Base-by-base conservation (phyloP, 2,113 vertebrate species). In the Callaeas wilsoni region DNA sequence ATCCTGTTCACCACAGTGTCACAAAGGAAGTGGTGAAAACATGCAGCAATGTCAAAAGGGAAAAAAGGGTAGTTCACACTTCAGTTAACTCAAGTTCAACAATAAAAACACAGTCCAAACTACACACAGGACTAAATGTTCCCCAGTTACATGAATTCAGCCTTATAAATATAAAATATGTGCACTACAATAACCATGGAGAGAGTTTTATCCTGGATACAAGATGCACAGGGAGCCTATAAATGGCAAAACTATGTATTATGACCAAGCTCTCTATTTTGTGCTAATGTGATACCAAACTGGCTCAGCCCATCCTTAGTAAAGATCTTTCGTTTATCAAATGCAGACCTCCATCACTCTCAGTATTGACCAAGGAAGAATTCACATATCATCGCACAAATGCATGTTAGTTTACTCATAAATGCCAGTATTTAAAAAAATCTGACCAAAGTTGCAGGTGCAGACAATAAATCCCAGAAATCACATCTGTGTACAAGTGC, bases 21-120 rank as follows among this genome's bases (percentile, higher is more conserved):
- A 91, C 77, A 89, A 94, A 91, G 92, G 74, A 91, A 84, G 69
- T 75, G 87, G 52, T 63, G 65, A 91, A 94, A 95, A 63, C 74
- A 87, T 3, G 35, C 39, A 70, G 65, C 64, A 42, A 22, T 18
- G 39, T 47, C 13, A 0, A 68, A 91, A 71, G 35, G 26, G 44
- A 37, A 17, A 77, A 89, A 87, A 59, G 39, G 41, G n/a, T 47
- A 75, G 56, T 30, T 92, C 35, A 47, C 60, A 35, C 42, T 50
- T 71, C 39, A 26, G 37, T 42, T 60, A 55, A 69, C 60, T 55
- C 16, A 46, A 56, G 39, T 60, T 37, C 44, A 87, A n/a, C 32
- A 30, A 60, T 47, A 74, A 93, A 87, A 59, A 21, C 44, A 81
- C 52, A 73, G 68, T 22, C 64, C 35, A 42, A 87, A 57, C 33